phyloP scores from a whole-genome alignment of 2,797 vertebrate species.

The Enteromius treurensis region DNA sequence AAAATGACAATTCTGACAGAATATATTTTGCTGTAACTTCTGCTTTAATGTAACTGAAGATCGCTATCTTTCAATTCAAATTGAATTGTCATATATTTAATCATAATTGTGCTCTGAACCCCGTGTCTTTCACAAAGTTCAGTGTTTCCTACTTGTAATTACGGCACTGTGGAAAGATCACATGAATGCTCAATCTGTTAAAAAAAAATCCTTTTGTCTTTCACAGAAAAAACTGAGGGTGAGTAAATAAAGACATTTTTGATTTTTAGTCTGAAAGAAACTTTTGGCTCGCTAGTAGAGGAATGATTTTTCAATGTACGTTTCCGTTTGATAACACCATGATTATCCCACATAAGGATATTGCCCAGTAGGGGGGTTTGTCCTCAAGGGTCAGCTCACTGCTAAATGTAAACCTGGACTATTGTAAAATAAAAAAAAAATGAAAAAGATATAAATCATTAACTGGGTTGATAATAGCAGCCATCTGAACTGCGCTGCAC shows the following conservation, averaged over 20 bases:
- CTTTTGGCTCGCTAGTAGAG: not conserved
- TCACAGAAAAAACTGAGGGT: not conserved
- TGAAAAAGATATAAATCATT: slow-evolving; percentile 32
- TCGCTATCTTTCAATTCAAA: not conserved
- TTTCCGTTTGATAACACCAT: slow-evolving; percentile 15
- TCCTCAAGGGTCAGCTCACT: not conserved
- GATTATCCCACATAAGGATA: slow-evolving; percentile 25
- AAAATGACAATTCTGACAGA: too few species aligned
- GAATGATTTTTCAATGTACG: not conserved
- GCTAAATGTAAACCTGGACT: not conserved
- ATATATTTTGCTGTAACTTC: too few species aligned
- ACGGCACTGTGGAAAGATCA: not conserved
- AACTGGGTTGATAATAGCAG: slow-evolving; percentile 33
- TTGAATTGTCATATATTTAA: not conserved
- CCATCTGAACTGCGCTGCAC: slow-evolving; percentile 14
- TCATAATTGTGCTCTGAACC: not conserved
- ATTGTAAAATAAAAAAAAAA: not conserved
- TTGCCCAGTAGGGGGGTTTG: slow-evolving; percentile 22
- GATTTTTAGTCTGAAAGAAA: not conserved
- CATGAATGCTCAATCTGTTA: too few species aligned
- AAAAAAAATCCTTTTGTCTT: not conserved
- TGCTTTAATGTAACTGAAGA: too few species aligned
- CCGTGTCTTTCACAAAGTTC: not conserved
- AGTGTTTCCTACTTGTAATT: not conserved
- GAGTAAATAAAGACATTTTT: not conserved